Evolutionary conservation across 2,888 invertebrate genomes (phyloP).

Genomic region (Protonemura montana): DNA sequence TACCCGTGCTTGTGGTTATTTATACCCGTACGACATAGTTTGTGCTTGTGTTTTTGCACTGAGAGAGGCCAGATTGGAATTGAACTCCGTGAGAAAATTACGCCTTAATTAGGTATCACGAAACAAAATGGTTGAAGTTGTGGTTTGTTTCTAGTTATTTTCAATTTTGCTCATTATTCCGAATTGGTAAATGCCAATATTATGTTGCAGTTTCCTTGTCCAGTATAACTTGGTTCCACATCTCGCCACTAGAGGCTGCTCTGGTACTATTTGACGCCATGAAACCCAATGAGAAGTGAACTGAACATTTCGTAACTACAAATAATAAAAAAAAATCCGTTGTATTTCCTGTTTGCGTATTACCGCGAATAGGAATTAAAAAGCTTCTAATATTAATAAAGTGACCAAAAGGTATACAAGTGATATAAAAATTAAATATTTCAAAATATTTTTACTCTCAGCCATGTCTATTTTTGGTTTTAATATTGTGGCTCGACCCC

Average conservation of each 20-base stretch:
- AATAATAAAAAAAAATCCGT: too few species aligned
- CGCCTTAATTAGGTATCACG: too few species aligned
- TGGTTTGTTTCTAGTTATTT: too few species aligned
- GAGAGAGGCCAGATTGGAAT: too few species aligned
- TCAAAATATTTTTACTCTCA: background rate
- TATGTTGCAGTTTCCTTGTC: background rate
- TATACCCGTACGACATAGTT: too few species aligned
- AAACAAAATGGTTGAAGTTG: too few species aligned
- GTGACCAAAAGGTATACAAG: too few species aligned
- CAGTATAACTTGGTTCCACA: background rate
- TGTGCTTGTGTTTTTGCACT: too few species aligned
- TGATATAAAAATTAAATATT: too few species aligned
- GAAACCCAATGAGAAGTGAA: background rate
- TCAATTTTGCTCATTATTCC: too few species aligned
- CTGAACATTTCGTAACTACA: background rate
- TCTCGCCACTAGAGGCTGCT: background rate
- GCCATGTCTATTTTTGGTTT: slow-evolving; percentile 21
- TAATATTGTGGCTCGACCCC: slow-evolving; percentile 23
- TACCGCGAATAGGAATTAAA: background rate
- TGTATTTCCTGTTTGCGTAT: background rate
- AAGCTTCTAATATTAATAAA: background rate
- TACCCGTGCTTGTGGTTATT: too few species aligned
- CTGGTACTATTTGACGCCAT: background rate
- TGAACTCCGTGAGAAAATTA: too few species aligned
- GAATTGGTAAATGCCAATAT: background rate